Percentiles rank a stretch among this genome's conserved stretches.
phyloP scores from a whole-genome alignment of 1,140 invertebrate species.

The Aphelenchoides fujianensis region DNA sequence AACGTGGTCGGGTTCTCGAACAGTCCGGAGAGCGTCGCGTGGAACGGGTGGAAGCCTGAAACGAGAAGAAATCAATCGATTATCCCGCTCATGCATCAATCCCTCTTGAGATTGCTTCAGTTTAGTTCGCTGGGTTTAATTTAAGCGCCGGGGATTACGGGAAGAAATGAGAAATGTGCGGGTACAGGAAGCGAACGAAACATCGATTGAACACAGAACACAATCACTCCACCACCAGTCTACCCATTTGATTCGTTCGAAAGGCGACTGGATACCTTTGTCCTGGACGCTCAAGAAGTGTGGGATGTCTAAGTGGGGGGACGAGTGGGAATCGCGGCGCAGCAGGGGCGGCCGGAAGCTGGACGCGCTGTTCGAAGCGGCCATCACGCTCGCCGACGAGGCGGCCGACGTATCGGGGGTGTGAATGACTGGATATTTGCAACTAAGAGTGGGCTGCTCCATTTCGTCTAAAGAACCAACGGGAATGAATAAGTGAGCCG shows the following conservation, averaged over 20 bases:
- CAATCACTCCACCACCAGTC: too few relatives aligned
- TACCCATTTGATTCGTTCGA: too few relatives aligned
- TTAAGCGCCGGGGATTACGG: too few relatives aligned
- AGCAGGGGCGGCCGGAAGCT: not conserved
- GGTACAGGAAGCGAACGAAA: too few relatives aligned
- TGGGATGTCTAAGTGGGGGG: conserved; percentile 9
- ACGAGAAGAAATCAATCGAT: not conserved
- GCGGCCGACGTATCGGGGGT: not conserved
- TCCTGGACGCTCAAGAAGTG: conserved; percentile 12
- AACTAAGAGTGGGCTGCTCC: conserved; percentile 10
- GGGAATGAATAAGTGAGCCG: not conserved
- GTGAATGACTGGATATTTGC: conserved; percentile 17
- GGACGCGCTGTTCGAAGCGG: not conserved
- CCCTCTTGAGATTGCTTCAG: not conserved
- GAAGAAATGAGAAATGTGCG: too few relatives aligned
- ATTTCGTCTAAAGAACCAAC: conserved; percentile 12
- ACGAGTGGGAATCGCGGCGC: conserved; percentile 14
- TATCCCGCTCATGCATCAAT: too few relatives aligned
- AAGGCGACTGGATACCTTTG: conserved; percentile 19
- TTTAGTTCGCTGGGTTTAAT: too few relatives aligned
- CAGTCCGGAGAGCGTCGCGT: not conserved
- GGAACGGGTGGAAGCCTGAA: not conserved
- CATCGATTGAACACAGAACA: too few relatives aligned
- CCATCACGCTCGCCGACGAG: not conserved
- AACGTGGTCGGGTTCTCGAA: not conserved